Percentiles rank a stretch among this genome's conserved stretches.
phyloP scores from a whole-genome alignment of 2,888 invertebrate species.

The Petrolisthes manimaculis region DNA sequence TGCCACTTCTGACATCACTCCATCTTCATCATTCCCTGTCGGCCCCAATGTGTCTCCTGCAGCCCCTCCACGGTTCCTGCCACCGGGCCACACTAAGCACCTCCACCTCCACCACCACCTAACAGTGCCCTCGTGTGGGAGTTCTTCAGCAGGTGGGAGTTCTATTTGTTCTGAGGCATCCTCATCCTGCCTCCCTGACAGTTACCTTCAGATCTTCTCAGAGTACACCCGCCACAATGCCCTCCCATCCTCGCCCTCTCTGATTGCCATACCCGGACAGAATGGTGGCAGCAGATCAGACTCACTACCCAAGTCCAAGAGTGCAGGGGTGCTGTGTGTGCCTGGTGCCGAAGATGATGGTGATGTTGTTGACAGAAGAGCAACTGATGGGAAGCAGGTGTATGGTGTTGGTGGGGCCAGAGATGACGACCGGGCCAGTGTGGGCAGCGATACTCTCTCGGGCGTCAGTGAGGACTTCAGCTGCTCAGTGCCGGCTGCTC shows the following conservation, averaged over 20 bases:
- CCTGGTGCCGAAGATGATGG: not conserved
- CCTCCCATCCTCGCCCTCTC: slow-evolving; percentile 46
- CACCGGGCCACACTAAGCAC: too few species aligned
- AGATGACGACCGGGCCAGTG: slow-evolving; percentile 52
- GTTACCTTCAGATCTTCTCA: slow-evolving; percentile 44
- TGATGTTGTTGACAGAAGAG: not conserved
- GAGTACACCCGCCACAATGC: slow-evolving; percentile 37
- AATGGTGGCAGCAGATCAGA: not conserved
- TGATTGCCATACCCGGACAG: slow-evolving; percentile 37
- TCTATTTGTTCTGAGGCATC: slow-evolving; percentile 45
- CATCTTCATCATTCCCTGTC: not conserved
- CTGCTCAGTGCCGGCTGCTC: slow-evolving; percentile 52
- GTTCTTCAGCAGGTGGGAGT: slow-evolving; percentile 34
- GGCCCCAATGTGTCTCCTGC: too few species aligned
- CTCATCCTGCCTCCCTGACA: slow-evolving; percentile 42
- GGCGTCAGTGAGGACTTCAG: slow-evolving; percentile 65
- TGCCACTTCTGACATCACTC: not conserved
- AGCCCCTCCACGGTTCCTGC: too few species aligned
- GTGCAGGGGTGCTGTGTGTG: slow-evolving; percentile 30
- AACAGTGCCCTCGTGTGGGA: slow-evolving; percentile 24
- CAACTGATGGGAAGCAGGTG: not conserved
- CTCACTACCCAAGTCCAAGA: slow-evolving; percentile 46
- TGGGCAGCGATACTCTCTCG: slow-evolving; percentile 64
- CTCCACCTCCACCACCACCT: slow-evolving; percentile 12
- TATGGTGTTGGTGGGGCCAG: not conserved